Percentiles rank a stretch among this genome's conserved stretches.
phyloP scores from a whole-genome alignment of 2,888 invertebrate species.

The Aspidiotus rigidus region DNA sequence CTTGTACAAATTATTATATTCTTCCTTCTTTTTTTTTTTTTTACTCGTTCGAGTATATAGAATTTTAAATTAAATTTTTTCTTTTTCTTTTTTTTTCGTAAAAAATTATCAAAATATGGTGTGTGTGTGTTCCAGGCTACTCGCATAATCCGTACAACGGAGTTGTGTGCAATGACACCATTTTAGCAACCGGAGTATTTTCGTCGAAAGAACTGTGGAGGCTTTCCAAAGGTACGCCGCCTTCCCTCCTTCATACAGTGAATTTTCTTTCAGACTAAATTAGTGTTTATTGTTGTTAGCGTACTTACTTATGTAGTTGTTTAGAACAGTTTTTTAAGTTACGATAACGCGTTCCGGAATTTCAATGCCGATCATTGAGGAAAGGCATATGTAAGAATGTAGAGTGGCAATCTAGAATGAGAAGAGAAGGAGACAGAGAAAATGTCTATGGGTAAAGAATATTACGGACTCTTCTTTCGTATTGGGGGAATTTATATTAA shows the following conservation, averaged over 20 bases:
- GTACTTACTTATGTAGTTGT: not conserved
- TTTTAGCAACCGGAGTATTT: constrained; percentile 99
- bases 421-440: constrained; percentile 11
- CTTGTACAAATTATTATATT: constrained; percentile 12
- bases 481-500: constrained; percentile 16
- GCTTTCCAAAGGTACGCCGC: constrained; percentile 78
- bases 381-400: not conserved
- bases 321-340: not conserved
- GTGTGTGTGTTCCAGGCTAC: constrained; percentile 52
- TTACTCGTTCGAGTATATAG: constrained; percentile 16
- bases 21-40: constrained; percentile 20
- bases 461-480: constrained; percentile 3
- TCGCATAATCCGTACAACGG: constrained; percentile 96
- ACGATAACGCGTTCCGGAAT: constrained; percentile 6
- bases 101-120: constrained; percentile 24
- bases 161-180: constrained; percentile 97
- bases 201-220: constrained; percentile 98
- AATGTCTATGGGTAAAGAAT: constrained; percentile 4
- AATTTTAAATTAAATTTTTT: constrained; percentile 22
- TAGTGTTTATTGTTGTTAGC: not conserved
- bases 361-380: not conserved
- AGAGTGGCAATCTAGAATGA: no score
- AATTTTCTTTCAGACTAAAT: constrained; percentile 19
- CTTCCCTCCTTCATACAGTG: constrained; percentile 30
- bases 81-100: constrained; percentile 8